Evolutionary conservation across 1,140 invertebrate genomes (phyloP).

Genomic region (Hirudo medicinalis): DNA sequence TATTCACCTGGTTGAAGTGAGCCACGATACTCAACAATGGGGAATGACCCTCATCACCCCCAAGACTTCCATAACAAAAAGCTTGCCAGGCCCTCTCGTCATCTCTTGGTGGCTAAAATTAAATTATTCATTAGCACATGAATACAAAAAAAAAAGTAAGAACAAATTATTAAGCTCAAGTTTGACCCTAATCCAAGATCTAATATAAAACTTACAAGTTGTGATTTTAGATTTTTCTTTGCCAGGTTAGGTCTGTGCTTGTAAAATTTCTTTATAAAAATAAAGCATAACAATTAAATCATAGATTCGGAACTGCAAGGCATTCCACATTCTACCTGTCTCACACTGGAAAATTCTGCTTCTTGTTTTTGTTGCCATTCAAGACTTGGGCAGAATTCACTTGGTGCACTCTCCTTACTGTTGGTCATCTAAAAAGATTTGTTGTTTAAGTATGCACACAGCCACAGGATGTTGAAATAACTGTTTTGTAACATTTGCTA

Average conservation of each 20-base stretch:
- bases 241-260: slow-evolving; percentile 12
- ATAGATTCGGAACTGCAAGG: no score
- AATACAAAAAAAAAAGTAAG: background rate
- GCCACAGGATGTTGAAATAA: no score
- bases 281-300: no score
- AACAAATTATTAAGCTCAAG: no score
- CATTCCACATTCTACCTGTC: slow-evolving; percentile 34
- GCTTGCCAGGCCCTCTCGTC: slow-evolving; percentile 39
- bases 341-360: slow-evolving; percentile 44
- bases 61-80: slow-evolving; percentile 39
- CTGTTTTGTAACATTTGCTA: no score
- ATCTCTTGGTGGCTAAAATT: slow-evolving; percentile 31
- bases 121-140: background rate
- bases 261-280: slow-evolving; percentile 9
- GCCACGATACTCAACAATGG: slow-evolving; percentile 43
- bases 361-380: slow-evolving; percentile 47
- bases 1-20: slow-evolving; percentile 41
- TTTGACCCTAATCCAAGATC: no score
- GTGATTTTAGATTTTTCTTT: slow-evolving; percentile 2
- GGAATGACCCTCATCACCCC: slow-evolving; percentile 23
- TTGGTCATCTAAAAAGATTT: no score
- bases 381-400: slow-evolving; percentile 36
- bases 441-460: no score
- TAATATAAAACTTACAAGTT: no score
- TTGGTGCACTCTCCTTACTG: slow-evolving; percentile 34